phyloP scores from a whole-genome alignment of 2,113 vertebrate species.

The Fulmarus glacialis region DNA sequence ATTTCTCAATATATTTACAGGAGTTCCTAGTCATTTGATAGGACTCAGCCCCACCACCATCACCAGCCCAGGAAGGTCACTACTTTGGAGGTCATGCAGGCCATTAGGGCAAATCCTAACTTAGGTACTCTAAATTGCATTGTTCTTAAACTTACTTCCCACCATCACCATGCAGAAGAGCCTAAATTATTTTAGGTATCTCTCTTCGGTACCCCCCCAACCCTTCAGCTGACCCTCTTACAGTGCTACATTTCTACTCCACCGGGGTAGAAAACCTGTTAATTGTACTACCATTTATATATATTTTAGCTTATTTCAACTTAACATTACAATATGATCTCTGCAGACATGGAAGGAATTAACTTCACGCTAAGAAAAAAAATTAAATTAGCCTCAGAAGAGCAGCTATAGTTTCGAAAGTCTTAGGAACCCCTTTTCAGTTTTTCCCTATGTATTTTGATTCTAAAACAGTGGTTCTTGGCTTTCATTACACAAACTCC shows the following conservation, averaged over 20 bases:
- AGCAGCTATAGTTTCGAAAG: background rate
- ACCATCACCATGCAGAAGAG: background rate
- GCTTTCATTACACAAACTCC: background rate
- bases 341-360: background rate
- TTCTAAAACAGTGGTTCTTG: background rate
- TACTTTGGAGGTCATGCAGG: background rate
- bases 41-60: background rate
- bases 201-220: background rate
- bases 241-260: background rate
- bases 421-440: background rate
- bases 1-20: background rate
- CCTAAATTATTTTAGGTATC: background rate
- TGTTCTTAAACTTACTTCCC: background rate
- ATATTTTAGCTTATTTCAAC: background rate
- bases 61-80: background rate
- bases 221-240: background rate
- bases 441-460: rapidly evolving
- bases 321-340: background rate
- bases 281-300: background rate
- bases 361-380: background rate
- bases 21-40: background rate
- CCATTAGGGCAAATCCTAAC: background rate
- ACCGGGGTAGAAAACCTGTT: background rate
- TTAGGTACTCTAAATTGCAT: background rate
- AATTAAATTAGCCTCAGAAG: background rate